Percentiles rank a stretch among this genome's conserved stretches.
phyloP scores from a whole-genome alignment of 2,888 invertebrate species.

The Megaustenia siamemsis region DNA sequence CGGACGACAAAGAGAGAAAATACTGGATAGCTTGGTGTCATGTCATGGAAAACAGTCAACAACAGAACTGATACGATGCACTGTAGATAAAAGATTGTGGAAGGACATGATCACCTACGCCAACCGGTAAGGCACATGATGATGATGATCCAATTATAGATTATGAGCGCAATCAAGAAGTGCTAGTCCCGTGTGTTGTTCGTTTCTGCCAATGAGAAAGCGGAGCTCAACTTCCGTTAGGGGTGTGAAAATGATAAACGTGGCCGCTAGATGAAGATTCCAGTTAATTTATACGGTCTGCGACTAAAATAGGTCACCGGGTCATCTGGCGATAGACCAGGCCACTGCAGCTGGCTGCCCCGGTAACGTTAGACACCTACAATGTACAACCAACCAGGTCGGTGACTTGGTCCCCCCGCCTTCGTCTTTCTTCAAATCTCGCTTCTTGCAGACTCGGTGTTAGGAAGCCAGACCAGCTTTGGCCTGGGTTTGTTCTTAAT shows the following conservation, averaged over 20 bases:
- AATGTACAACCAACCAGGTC: neutral
- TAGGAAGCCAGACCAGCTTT: neutral
- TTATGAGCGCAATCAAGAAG: no score
- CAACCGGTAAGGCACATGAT: no score
- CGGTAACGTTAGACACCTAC: neutral
- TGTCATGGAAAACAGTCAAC: no score
- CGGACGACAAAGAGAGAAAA: no score
- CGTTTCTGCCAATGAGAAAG: no score
- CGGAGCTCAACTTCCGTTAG: neutral
- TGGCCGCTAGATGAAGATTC: neutral
- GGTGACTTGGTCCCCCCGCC: neutral
- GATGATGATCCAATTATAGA: no score
- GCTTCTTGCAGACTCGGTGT: no score
- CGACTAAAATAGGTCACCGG: neutral
- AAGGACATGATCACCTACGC: no score
- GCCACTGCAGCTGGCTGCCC: neutral
- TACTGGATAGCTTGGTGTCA: no score
- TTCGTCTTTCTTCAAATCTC: neutral
- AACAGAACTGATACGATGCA: no score
- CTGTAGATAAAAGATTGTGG: no score
- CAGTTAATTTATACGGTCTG: neutral
- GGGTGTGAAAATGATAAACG: neutral
- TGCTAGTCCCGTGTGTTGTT: no score
- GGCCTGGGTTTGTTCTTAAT: neutral
- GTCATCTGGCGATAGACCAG: slow-evolving; percentile 9